Percentiles rank a stretch among this genome's conserved stretches.
These are phyloP conservation scores for Drosophila lutescens DNA, from an alignment of 2,888 invertebrate species.

Conservation along the genomic window DNA sequence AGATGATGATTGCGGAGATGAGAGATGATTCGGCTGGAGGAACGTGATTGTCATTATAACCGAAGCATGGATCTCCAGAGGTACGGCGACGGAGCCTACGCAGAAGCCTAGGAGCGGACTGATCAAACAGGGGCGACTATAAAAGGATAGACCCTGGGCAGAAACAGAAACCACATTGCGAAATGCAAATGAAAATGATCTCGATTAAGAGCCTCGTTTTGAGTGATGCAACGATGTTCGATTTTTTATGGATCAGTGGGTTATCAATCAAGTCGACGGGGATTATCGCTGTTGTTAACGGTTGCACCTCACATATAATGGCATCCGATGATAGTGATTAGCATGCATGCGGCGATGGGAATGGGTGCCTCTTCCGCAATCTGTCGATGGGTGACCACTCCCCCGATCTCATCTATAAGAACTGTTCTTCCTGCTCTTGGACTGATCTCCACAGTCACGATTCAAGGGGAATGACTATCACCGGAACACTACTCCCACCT, in stretches of 20 bases:
- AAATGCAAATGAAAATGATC: slow-evolving; percentile 14
- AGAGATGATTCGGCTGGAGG: slow-evolving; percentile 34
- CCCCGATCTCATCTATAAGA: background rate
- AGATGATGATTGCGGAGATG: slow-evolving; percentile 58
- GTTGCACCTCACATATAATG: background rate
- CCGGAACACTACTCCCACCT: slow-evolving; percentile 14
- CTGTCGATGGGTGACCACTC: background rate
- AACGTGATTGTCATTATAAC: slow-evolving; percentile 64
- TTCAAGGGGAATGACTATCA: slow-evolving; percentile 14
- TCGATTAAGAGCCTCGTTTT: slow-evolving; percentile 24
- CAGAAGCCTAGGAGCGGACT: slow-evolving; percentile 30
- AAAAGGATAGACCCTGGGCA: slow-evolving; percentile 53
- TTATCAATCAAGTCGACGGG: slow-evolving; percentile 16
- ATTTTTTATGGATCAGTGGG: slow-evolving; percentile 52
- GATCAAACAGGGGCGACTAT: slow-evolving; percentile 54
- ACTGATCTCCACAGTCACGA: slow-evolving; percentile 52
- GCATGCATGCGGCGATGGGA: background rate
- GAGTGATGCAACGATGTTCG: background rate
- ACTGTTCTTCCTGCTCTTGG: slow-evolving; percentile 5
- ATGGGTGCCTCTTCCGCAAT: slow-evolving; percentile 1
- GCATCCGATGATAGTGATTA: slow-evolving; percentile 11
- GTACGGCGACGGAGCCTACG: slow-evolving; percentile 49
- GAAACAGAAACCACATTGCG: background rate
- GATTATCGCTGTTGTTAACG: slow-evolving; percentile 5
- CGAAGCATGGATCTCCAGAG: slow-evolving; percentile 20